phyloP scores from a whole-genome alignment of 2,888 invertebrate species.

The Aleiodes leptofemur region DNA sequence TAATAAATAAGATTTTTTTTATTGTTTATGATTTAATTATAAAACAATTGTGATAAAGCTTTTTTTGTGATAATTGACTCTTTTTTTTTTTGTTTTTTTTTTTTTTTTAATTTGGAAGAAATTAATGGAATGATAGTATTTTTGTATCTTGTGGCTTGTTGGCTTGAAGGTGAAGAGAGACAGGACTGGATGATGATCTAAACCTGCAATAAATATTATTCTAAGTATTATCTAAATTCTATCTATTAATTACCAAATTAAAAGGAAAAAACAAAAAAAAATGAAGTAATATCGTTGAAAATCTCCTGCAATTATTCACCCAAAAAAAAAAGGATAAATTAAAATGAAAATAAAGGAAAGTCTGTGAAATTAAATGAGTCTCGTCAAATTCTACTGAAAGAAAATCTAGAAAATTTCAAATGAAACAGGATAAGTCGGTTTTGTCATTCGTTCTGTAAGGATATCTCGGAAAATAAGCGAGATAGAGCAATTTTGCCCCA shows the following conservation, averaged over 20 bases:
- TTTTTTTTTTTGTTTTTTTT: slow-evolving; percentile 10
- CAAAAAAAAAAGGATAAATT: neutral
- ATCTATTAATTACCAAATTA: neutral
- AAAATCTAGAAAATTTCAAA: no score
- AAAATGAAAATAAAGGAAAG: slow-evolving; percentile 1
- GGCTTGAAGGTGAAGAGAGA: slow-evolving; percentile 23
- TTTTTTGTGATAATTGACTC: slow-evolving; percentile 22
- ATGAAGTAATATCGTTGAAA: slow-evolving; percentile 13
- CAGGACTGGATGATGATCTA: slow-evolving; percentile 31
- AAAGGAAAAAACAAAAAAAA: slow-evolving; percentile 14
- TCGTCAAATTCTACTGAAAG: no score
- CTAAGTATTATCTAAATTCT: slow-evolving; percentile 22
- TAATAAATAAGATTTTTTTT: slow-evolving; percentile 10
- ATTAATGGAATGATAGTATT: slow-evolving; percentile 27
- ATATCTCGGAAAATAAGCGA: no score
- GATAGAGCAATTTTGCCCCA: no score
- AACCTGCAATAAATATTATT: slow-evolving; percentile 32
- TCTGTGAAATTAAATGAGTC: neutral
- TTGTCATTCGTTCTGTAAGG: no score
- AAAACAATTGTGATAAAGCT: slow-evolving; percentile 7
- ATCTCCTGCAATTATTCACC: slow-evolving; percentile 11
- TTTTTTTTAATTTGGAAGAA: neutral
- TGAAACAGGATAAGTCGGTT: no score
- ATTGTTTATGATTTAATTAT: slow-evolving; percentile 17
- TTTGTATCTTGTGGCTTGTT: slow-evolving; percentile 12